Base-by-base conservation (phyloP, 2,113 vertebrate species). In the Tiliqua scincoides region DNA sequence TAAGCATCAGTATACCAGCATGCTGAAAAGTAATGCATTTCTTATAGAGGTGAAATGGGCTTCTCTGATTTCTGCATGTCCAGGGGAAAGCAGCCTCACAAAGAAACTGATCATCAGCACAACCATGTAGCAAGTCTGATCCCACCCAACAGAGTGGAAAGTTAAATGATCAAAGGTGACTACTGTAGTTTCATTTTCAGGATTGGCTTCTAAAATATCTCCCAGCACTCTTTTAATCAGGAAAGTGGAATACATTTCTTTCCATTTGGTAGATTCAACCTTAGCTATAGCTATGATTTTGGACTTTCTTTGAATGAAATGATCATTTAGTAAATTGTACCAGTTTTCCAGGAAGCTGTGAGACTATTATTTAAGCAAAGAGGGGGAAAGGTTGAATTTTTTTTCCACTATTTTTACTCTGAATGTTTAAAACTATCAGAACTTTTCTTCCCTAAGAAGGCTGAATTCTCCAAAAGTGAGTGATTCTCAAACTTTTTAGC, bases 331-430 rank as follows among this genome's bases (percentile, higher is more conserved):
- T 27, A 75, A 86, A 84, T 63, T 85, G 35, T 4, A 61, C 32
- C 27, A 11, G 5, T 21, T 79, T 61, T 25, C 32, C 32, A 15
- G 6, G 11, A 32, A 17, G 12, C 30, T 52, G 57, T 14, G 30
- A 62, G 27, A 84, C 6, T 6, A 79, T 70, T 90, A 30, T 82
- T 25, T 11, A 83, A 1, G 3, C 8, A 9, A 84, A 57, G 76
- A 3, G 2, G 27, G 11, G 11, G 84, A 90, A 35, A 83, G 9
- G 3, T 0, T 32, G 0, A 1, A 32, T 85, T 80, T 10, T 10
- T 81, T 79, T 87, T n/a, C n/a, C 83, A 63, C 14, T 21, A 48
- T 6, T 84, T 83, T 87, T 78, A 67, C 35, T 71, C 78, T 84
- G n/a, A 30, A 12, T 23, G 48, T 0, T 71, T 12, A 40, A 1